phyloP scores from a whole-genome alignment of 2,797 vertebrate genomes.

The Aulostomus chinensis region DNA sequence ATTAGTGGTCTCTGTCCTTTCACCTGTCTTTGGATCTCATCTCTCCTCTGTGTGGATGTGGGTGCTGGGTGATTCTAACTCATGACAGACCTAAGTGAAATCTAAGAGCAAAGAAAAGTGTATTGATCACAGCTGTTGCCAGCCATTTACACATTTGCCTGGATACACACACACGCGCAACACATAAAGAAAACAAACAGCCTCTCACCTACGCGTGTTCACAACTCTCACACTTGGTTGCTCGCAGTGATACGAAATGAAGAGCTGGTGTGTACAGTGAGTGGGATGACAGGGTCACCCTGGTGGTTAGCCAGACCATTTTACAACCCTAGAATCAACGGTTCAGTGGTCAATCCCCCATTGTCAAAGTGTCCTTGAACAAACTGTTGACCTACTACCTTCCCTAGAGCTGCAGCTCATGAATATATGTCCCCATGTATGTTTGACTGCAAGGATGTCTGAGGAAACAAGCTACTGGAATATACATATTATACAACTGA shows the following conservation, averaged over 20 bases:
- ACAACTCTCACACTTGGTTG: not conserved
- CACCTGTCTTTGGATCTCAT: slow-evolving; percentile 56
- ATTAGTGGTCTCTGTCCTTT: slow-evolving; percentile 68
- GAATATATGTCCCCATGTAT: not conserved
- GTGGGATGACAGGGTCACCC: slow-evolving; percentile 15
- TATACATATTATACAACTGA: too few species aligned
- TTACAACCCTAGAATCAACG: slow-evolving; percentile 9
- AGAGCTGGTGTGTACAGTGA: slow-evolving; percentile 2
- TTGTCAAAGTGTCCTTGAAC: slow-evolving; percentile 28
- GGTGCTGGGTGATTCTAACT: slow-evolving; percentile 53
- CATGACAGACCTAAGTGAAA: slow-evolving; percentile 69
- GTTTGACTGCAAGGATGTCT: not conserved
- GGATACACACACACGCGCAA: slow-evolving; percentile 10
- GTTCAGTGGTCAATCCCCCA: not conserved
- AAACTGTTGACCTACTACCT: slow-evolving; percentile 7
- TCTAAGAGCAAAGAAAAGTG: slow-evolving; percentile 74
- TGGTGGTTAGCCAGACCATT: slow-evolving; percentile 13
- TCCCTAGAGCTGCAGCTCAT: not conserved
- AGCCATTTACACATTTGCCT: slow-evolving; percentile 41
- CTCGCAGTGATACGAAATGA: slow-evolving; percentile 1
- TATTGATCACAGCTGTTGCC: slow-evolving; percentile 70
- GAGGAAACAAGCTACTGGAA: too few species aligned
- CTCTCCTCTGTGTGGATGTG: slow-evolving; percentile 44
- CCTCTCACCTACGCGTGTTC: slow-evolving; percentile 8
- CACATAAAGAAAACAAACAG: slow-evolving; percentile 7